Conservation (phyloP, 2,113 vertebrate genomes). For the Siphamia tubifer region DNA sequence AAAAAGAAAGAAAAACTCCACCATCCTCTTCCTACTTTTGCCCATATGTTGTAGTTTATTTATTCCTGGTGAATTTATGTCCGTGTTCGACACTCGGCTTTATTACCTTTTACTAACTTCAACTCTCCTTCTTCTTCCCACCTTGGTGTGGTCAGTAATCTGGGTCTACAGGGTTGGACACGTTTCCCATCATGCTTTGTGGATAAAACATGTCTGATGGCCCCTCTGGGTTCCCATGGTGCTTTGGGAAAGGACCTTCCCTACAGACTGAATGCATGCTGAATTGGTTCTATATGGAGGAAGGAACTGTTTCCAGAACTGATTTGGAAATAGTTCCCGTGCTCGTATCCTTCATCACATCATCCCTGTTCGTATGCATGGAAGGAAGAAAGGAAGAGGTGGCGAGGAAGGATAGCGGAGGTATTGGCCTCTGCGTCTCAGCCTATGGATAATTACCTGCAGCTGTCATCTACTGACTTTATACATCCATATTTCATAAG, state of each 20-base stretch:
- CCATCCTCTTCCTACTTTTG: no score
- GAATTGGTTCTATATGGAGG: slow-evolving; percentile 55
- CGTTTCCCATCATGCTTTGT: slow-evolving; percentile 4
- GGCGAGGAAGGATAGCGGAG: slow-evolving; percentile 42
- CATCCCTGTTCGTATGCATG: slow-evolving; percentile 30
- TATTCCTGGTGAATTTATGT: no score
- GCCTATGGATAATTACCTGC: slow-evolving; percentile 58
- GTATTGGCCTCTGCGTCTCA: slow-evolving; percentile 24
- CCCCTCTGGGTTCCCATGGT: not conserved
- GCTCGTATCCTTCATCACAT: slow-evolving; percentile 38
- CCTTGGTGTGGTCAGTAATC: no score
- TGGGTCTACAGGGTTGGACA: not conserved
- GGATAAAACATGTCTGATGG: slow-evolving; percentile 22
- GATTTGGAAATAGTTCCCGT: slow-evolving; percentile 32
- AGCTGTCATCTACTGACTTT: slow-evolving; percentile 53
- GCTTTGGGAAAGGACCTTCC: slow-evolving; percentile 3
- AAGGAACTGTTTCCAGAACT: slow-evolving; percentile 28
- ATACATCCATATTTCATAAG: slow-evolving; percentile 70
- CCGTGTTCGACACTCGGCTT: no score
- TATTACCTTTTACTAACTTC: no score
- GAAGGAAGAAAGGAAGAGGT: slow-evolving; percentile 38
- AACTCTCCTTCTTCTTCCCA: not conserved
- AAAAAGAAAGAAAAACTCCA: no score
- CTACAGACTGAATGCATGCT: slow-evolving; percentile 31
- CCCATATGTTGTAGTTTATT: no score